A percentile compares a stretch with the other conserved stretches of the same genome.
These are phyloP conservation scores for Nannospalax galili DNA, from an alignment of 2,113 vertebrate species.

Conservation along the genomic window DNA sequence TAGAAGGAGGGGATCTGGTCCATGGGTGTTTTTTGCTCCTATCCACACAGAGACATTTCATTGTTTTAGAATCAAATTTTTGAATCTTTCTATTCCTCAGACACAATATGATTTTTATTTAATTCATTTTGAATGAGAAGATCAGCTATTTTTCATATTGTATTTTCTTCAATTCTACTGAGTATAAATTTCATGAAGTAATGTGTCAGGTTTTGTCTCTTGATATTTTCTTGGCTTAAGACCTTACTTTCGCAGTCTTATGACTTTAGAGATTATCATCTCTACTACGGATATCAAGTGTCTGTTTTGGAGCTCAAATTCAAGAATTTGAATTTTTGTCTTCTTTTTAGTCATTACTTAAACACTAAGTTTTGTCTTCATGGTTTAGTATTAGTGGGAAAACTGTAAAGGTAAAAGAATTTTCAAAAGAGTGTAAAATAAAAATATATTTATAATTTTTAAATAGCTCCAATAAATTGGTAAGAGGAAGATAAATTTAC, in stretches of 20 bases:
- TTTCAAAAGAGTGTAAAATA: constrained; percentile 34
- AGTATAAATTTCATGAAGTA: background rate
- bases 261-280: background rate
- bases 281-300: background rate
- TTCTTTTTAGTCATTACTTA: constrained; percentile 10
- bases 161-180: background rate
- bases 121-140: background rate
- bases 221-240: constrained; percentile 4
- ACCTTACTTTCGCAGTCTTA: background rate
- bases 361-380: constrained; percentile 18
- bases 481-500: background rate
- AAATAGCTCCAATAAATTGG: background rate
- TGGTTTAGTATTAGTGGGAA: background rate
- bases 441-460: constrained; percentile 16
- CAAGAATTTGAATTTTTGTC: constrained; percentile 7
- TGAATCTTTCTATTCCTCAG: background rate
- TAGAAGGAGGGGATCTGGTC: background rate
- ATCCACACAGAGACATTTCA: background rate
- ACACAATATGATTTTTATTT: background rate
- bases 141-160: background rate
- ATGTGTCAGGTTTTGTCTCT: constrained; percentile 11
- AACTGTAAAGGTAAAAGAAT: background rate
- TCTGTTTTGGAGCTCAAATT: constrained; percentile 33
- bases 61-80: background rate
- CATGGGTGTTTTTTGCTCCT: background rate